A percentile compares a stretch with the other conserved stretches of the same genome.
Conservation (phyloP, 2,113 vertebrate species). For the Zapus hudsonius region DNA sequence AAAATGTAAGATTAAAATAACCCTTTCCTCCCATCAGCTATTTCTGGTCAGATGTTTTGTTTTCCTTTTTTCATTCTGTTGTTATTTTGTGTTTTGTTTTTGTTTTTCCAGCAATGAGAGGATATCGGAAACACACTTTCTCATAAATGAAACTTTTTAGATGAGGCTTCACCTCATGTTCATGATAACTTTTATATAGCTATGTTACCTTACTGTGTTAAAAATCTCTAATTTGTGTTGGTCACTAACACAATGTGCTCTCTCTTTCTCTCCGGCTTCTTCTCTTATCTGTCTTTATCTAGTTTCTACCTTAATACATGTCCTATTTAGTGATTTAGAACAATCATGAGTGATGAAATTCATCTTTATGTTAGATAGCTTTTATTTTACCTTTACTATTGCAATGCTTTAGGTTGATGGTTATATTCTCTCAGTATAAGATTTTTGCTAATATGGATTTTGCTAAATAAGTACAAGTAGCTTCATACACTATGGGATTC, state of each 20-base stretch:
- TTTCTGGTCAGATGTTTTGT: too few species aligned
- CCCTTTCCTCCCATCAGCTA: too few species aligned
- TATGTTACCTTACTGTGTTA: background rate
- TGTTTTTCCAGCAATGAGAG: too few species aligned
- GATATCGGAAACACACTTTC: too few species aligned
- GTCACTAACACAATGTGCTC: background rate
- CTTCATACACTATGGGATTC: background rate
- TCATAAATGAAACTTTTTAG: too few species aligned
- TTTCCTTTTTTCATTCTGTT: too few species aligned
- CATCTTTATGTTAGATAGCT: background rate
- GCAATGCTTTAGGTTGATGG: background rate
- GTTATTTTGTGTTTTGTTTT: too few species aligned
- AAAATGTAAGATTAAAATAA: too few species aligned
- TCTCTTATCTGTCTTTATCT: background rate
- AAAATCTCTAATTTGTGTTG: background rate
- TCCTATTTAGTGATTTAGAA: background rate
- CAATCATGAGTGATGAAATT: background rate
- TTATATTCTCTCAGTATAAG: background rate
- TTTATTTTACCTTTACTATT: background rate
- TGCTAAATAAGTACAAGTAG: background rate
- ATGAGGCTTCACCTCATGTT: background rate
- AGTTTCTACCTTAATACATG: background rate
- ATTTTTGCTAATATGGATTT: background rate
- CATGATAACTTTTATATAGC: background rate
- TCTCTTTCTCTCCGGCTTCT: background rate